Percentiles rank a stretch among this genome's conserved stretches.
Evolutionary conservation across 2,113 vertebrate species (phyloP).

Genomic region (Tringa solitaria): DNA sequence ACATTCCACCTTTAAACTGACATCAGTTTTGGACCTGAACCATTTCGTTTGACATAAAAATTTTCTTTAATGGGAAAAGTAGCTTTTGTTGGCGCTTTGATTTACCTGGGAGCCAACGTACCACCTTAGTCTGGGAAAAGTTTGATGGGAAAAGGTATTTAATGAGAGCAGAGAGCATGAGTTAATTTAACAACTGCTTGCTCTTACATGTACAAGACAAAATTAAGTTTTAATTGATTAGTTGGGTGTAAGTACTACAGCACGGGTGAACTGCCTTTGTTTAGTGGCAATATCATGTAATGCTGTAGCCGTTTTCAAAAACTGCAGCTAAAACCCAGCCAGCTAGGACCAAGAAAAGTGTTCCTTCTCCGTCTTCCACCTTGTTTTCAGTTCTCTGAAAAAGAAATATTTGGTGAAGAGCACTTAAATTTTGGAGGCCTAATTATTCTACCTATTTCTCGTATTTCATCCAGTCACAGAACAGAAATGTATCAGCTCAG

Average conservation of each 20-base stretch:
- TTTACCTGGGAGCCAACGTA: conserved; percentile 58
- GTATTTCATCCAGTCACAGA: not conserved
- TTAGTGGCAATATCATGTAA: not conserved
- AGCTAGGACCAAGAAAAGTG: not conserved
- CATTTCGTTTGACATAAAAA: conserved; percentile 50
- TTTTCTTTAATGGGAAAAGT: conserved; percentile 50
- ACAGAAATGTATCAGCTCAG: not conserved
- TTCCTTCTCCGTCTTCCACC: not conserved
- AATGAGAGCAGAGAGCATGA: not conserved
- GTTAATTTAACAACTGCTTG: conserved; percentile 3
- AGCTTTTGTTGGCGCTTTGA: conserved; percentile 58
- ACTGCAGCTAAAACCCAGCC: not conserved
- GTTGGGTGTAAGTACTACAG: not conserved
- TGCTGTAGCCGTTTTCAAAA: not conserved
- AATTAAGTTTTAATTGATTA: conserved; percentile 8
- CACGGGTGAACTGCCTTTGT: not conserved
- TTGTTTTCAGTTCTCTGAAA: not conserved
- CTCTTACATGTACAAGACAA: not conserved
- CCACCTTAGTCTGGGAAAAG: conserved; percentile 20
- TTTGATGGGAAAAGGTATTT: conserved; percentile 24
- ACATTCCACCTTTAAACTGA: conserved; percentile 56
- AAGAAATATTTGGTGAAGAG: not conserved
- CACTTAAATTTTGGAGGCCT: not conserved
- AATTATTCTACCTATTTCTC: not conserved
- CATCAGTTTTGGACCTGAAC: conserved; percentile 50